Base-by-base conservation (phyloP, 2,113 vertebrate genomes). In the Butorides virescens region DNA sequence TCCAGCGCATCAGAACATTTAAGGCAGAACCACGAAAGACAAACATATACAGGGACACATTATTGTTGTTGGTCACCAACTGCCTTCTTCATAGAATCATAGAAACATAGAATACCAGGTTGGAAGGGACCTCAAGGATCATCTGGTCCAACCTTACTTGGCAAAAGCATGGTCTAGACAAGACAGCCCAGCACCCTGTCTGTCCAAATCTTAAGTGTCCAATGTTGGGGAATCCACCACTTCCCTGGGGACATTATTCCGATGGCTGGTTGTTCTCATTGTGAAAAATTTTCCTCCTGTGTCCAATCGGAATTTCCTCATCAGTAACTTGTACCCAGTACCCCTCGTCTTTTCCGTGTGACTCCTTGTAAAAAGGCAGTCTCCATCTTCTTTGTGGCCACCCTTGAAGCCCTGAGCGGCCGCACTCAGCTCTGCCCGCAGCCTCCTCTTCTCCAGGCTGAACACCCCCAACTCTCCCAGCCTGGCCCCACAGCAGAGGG, bases 11-110 rank as follows among this genome's bases (percentile, higher is more conserved):
- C 56, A 34, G 37, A 82, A 75, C 13, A 26, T 15, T 82, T 46
- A 65, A 15, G 9, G 49, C 49, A 93, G 81, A 90, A 20, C 44
- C 11, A 4, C 47, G 20, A 66, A 37, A 70, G 32, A n/a, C 7
- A 67, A 52, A 21, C 17, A 34, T 11, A 13, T 5, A 7, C 30
- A 32, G 25, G 29, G 44, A n/a, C 21, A 37, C 2, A 6, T 23
- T 0, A 0, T 39, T 87, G 71, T 36, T 2, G 1, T 10, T 68
- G 62, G 50, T 34, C 47, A 50, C 15, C 2, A 1, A 19, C 12
- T 30, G 30, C 27, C 11, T 62, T 52, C n/a, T 59, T 59, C 34
- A 32, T 15, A n/a, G 56, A 59, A 59, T n/a, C 32, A 17, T 18
- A 30, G 53, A 34, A 34, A 34, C 56, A 16, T 15, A 36, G n/a